A percentile compares a stretch with the other conserved stretches of the same genome.
Conservation (phyloP, 2,113 vertebrate genomes). For the Onychostoma macrolepis region DNA sequence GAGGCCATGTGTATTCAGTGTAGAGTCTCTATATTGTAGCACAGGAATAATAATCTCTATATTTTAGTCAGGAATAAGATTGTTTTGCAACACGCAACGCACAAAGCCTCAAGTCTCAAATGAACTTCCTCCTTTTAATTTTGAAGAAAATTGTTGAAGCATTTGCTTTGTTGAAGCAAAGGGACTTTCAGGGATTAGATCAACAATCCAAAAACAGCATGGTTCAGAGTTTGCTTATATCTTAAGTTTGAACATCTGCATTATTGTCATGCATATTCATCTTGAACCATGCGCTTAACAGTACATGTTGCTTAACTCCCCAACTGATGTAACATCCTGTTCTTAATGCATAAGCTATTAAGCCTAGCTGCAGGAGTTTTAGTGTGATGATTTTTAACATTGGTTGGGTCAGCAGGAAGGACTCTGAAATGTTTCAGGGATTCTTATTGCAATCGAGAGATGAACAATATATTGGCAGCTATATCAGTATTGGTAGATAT, state of each 20-base stretch:
- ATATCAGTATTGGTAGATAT: not conserved
- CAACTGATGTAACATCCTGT: not conserved
- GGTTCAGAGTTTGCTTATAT: not conserved
- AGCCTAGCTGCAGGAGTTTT: not conserved
- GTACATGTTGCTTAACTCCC: not conserved
- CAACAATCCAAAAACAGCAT: not conserved
- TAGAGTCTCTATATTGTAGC: not conserved
- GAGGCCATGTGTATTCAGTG: not conserved
- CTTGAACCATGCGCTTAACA: not conserved
- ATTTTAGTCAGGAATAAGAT: not conserved
- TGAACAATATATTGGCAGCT: not conserved
- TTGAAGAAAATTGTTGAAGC: not conserved
- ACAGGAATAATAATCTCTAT: not conserved
- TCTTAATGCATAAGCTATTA: not conserved
- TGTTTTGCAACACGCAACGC: not conserved
- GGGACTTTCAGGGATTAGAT: not conserved
- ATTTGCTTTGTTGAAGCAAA: not conserved
- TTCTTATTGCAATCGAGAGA: not conserved
- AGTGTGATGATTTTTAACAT: not conserved
- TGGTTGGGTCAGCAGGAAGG: too few species aligned
- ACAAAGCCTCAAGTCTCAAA: not conserved
- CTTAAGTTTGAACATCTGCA: constrained; percentile 1
- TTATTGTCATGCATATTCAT: not conserved
- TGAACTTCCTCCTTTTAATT: not conserved
- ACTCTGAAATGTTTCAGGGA: not conserved